A percentile compares a stretch with the other conserved stretches of the same genome.
phyloP scores from a whole-genome alignment of 2,888 invertebrate species.

The Pseudanteris insignis region DNA sequence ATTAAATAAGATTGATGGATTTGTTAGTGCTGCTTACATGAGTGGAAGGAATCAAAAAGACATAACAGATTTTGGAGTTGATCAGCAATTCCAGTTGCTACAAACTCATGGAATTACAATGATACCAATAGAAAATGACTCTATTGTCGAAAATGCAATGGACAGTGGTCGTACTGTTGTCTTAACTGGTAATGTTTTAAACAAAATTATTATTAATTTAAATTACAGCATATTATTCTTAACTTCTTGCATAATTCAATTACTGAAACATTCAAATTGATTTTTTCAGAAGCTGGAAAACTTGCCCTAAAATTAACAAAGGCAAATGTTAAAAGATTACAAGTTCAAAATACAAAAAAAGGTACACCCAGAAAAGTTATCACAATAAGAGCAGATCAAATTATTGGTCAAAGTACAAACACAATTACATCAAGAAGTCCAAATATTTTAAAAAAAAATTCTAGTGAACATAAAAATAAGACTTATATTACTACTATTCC shows the following conservation, averaged over 20 bases:
- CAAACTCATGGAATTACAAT: conserved; percentile 88
- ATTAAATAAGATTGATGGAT: conserved; percentile 35
- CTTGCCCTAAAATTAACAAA: conserved; percentile 74
- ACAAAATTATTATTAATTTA: no score
- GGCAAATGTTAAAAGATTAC: conserved; percentile 61
- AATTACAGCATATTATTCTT: no score
- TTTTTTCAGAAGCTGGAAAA: conserved; percentile 81
- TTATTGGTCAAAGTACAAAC: conserved; percentile 62
- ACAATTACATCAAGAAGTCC: conserved; percentile 56
- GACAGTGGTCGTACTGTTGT: conserved; percentile 87
- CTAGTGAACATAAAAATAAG: conserved; percentile 57
- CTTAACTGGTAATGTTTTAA: conserved; percentile 77
- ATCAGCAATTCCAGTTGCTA: conserved; percentile 74
- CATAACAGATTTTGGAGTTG: conserved; percentile 52
- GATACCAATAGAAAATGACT: conserved; percentile 79
- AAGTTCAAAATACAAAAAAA: conserved; percentile 57
- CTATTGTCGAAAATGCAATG: conserved; percentile 73
- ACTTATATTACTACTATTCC: conserved; percentile 56
- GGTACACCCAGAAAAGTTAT: conserved; percentile 67
- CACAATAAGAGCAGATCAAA: conserved; percentile 69
- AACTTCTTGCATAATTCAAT: no score
- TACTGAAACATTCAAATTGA: background rate
- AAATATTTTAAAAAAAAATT: conserved; percentile 60
- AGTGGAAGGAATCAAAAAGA: conserved; percentile 55
- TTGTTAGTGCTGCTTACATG: conserved; percentile 28